Base-by-base conservation (phyloP, 2,797 vertebrate species). In the Chrysocyon brachyurus region DNA sequence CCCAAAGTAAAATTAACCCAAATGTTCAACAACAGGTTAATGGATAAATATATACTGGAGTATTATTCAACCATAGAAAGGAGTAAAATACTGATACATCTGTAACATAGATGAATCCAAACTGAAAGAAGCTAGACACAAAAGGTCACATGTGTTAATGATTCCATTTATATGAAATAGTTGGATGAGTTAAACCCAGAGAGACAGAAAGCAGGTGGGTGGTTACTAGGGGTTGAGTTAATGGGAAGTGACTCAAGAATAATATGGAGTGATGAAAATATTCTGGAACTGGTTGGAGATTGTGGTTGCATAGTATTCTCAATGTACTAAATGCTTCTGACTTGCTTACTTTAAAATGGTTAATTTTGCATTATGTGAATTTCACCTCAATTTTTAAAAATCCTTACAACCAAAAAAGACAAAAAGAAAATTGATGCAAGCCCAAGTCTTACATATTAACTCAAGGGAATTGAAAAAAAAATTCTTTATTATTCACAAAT, bases 1-100 rank as follows among this genome's bases (percentile, higher is more conserved):
- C 46, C 52, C 70, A 87, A 52, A 22, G 59, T 75, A 9, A 36
- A 79, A 75, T 75, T 36, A 92, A 90, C 26, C 2, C 33, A 87
- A 91, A 61, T 83, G 2, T 36, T 31, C 46, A 87, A 72, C 22
- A 61, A 68, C 49, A 54, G 81, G 84, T 94, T 17, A 79, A 87
- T 70, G 5, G 1, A 59, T 83, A 64, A 88, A 54, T 28, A 81
- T 82, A 52, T 2, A 57, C 26, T 3, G 6, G 61, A 93, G 91
- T 82, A 86, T 90, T 96, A 94, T 49, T 94, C 19, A 82, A 49
- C 3, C 52, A 49, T 33, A 63, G 81, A 64, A 93, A 93, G 46
- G 46, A 94, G 81, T n/a, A 49, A 15, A 24, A 57, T 81, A 56
- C 28, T 49, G 49, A 68, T n/a, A 49, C 12, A 82, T 59, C 49